Conservation (phyloP, 37 sponge, comb jelly and placozoan species). For the Mnemiopsis leidyi region DNA sequence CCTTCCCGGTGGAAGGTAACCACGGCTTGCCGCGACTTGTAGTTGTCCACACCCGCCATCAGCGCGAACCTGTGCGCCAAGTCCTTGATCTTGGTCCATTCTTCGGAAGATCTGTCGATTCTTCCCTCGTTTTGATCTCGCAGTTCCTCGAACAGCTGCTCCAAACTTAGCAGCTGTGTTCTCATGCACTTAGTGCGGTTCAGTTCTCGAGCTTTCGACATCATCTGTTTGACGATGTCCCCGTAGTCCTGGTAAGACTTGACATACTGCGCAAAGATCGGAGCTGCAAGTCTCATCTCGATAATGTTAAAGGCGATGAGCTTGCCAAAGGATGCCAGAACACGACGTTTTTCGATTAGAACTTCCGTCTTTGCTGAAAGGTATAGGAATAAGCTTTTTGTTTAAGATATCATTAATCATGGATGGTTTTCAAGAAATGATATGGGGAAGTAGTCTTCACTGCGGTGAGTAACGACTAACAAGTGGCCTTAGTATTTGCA, state of each 20-base stretch:
- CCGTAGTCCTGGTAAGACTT: conserved; percentile 68
- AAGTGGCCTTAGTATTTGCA: neutral
- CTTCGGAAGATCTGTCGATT: conserved; percentile 27
- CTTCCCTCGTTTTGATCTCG: conserved; percentile 65
- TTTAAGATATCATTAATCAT: too few species aligned
- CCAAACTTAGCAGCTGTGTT: conserved; percentile 66
- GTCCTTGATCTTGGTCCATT: conserved; percentile 65
- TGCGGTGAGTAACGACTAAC: too few species aligned
- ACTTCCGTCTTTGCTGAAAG: conserved; percentile 72
- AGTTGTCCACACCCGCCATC: conserved; percentile 64
- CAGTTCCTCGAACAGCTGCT: conserved; percentile 69
- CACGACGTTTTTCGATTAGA: conserved; percentile 75
- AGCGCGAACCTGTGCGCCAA: conserved; percentile 63
- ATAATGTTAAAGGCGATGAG: conserved; percentile 75
- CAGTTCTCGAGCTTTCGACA: conserved; percentile 66
- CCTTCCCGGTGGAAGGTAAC: conserved; percentile 60
- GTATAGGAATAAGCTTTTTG: too few species aligned
- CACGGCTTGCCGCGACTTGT: conserved; percentile 55
- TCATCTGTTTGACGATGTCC: conserved; percentile 67
- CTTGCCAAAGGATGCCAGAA: conserved; percentile 82
- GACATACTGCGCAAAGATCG: conserved; percentile 83
- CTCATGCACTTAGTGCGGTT: conserved; percentile 65
- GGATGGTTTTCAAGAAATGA: too few species aligned
- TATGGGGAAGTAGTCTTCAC: too few species aligned
- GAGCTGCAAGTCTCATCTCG: conserved; percentile 75